These are phyloP conservation scores for Nephrocerus scutellatus DNA, from an alignment of 2,888 invertebrate species.

Conservation along the genomic window DNA sequence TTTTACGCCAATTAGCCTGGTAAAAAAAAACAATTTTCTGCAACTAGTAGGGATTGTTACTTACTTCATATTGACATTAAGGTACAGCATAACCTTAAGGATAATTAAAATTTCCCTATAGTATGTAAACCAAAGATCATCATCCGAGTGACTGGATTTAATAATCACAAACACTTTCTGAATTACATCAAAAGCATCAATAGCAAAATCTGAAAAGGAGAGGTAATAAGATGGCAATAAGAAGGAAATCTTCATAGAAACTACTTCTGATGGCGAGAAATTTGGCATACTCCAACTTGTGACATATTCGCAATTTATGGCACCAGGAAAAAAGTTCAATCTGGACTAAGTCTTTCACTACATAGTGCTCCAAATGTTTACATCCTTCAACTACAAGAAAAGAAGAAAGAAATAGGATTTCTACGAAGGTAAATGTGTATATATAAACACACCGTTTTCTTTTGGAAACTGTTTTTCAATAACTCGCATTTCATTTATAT, in stretches of 20 bases:
- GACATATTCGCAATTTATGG: slow-evolving; percentile 23
- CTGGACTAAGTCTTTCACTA: no score
- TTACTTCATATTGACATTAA: slow-evolving; percentile 21
- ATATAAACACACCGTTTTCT: no score
- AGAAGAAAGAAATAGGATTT: no score
- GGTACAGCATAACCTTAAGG: slow-evolving; percentile 21
- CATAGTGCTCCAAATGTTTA: no score
- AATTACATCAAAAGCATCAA: slow-evolving; percentile 24
- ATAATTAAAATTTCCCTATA: slow-evolving; percentile 21
- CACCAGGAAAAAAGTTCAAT: no score
- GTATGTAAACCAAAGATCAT: slow-evolving; percentile 20
- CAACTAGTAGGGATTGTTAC: slow-evolving; percentile 3
- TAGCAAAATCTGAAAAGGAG: slow-evolving; percentile 24
- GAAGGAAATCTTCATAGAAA: neutral
- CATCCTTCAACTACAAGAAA: no score
- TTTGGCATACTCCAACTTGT: slow-evolving; percentile 23
- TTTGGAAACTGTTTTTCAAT: no score
- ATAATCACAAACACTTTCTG: slow-evolving; percentile 14
- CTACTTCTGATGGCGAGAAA: slow-evolving; percentile 28
- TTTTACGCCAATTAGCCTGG: no score
- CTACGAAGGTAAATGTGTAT: no score
- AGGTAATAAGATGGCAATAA: neutral
- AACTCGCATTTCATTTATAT: slow-evolving; percentile 15
- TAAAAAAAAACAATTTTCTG: slow-evolving; percentile 1
- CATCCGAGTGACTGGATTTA: slow-evolving; percentile 12